Base-by-base conservation (phyloP, 2,797 vertebrate species). In the Adrianichthys oophorus region DNA sequence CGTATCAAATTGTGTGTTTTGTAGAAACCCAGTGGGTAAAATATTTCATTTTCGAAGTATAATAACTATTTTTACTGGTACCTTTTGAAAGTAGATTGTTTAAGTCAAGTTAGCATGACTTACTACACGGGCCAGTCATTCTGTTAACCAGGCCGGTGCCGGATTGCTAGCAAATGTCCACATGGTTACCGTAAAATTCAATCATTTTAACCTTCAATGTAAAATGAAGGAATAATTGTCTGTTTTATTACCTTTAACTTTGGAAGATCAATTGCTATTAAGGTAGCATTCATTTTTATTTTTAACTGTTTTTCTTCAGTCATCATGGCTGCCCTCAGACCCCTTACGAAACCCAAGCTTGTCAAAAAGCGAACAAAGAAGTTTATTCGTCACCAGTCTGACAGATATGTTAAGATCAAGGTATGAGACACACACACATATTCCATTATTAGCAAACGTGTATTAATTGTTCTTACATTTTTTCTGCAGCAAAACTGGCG, bases 291-390 rank as follows among this genome's bases (percentile, higher is more conserved):
- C 13, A 37, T 37, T 10, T 10, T 12, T 7, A 41, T 7, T 50
- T 2, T 40, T 1, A 14, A 49, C 4, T 52, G 15, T 55, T 4
- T 23, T 0, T 49, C 42, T 17, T 0, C 70, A 98, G 96, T 72
- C 90, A 82, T 70, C 90, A 99, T 99, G 98, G 92, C 93, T 18
- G 93, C 94, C 82, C 94, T 99, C 61, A 87, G 97, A 56, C 97
- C 98, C 51, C 93, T 99, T 16, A 95, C 91, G 41, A 99, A 95
- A 24, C 96, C 95, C 19, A 96, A 92, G 56, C 98, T 99, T 5
- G 92, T 98, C 68, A 99, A 99, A 86, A 99, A 99, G 88, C 90
- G 98, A 79, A 97, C 95, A 23, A 99, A 99, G 92, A 99, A 99
- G 90, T 99, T 99, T 72, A 98, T 98, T 55, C 94, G 98, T 73